These are phyloP conservation scores for Thaumatotibia leucotreta DNA, from an alignment of 1,140 invertebrate genomes.

Conservation along the genomic window DNA sequence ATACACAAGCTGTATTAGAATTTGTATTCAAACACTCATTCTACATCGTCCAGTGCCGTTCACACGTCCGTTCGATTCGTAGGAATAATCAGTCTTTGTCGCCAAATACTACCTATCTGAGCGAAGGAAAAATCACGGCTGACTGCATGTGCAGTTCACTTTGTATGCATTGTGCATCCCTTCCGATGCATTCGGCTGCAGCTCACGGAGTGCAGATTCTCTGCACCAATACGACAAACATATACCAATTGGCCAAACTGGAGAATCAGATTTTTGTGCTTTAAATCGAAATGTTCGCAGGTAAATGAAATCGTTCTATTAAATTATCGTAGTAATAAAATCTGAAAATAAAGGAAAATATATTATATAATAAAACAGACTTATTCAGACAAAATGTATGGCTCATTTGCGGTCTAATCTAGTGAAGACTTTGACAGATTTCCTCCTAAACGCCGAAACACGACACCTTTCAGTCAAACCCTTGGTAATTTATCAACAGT, in stretches of 20 bases:
- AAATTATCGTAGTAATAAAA: no score
- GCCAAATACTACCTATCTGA: slow-evolving; percentile 30
- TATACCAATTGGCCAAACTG: slow-evolving; percentile 48
- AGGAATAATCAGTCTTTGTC: slow-evolving; percentile 40
- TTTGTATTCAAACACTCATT: slow-evolving; percentile 21
- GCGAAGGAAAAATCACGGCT: slow-evolving; percentile 53
- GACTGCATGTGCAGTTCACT: slow-evolving; percentile 43
- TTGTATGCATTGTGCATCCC: slow-evolving; percentile 57
- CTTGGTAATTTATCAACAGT: no score
- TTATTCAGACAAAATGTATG: no score
- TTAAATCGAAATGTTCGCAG: slow-evolving; percentile 21
- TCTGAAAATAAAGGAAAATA: no score
- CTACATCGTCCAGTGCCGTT: slow-evolving; percentile 12
- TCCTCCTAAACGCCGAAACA: no score
- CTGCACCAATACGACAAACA: slow-evolving; percentile 54
- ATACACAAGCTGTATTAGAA: no score
- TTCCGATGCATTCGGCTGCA: slow-evolving; percentile 35
- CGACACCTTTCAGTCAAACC: no score
- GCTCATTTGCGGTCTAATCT: no score
- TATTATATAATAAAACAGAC: no score
- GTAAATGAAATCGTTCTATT: no score
- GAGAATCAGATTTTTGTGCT: slow-evolving; percentile 36
- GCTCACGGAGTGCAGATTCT: slow-evolving; percentile 32
- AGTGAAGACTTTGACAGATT: no score
- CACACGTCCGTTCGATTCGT: slow-evolving; percentile 27